Evolutionary conservation across 2,113 vertebrate species (phyloP), one percentile per base, ranked within the genome.

Genomic region (Glaucidium brasilianum): DNA sequence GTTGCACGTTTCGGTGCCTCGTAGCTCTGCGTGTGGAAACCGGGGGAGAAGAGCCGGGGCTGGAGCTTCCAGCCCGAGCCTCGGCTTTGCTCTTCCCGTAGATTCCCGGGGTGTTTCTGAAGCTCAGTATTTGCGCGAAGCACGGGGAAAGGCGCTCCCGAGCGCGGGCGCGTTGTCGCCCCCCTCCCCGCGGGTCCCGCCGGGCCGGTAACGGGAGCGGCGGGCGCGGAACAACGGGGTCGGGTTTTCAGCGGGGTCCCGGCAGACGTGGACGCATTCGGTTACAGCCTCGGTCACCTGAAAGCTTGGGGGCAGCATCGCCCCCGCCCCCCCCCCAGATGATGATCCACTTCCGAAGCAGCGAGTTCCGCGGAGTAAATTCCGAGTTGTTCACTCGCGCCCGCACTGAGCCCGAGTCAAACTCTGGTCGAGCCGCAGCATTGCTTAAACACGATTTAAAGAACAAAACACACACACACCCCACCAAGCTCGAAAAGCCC

Each of bases 1-100:
- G 0, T 19, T 1, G 32, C 58, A 16, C 8, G 2, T 34, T 67
- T 21, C 5, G 3, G 35, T 35, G 34, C 21, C 10, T 49, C 1
- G 67, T 3, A 23, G 49, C 59, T 72, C n/a, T 14, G 12, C 34
- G 0, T 1, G 20, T 5, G 20, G 15, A 56, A 72, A 63, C 43
- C 3, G 50, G 19, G 10, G n/a, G 8, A 8, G 81, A 34, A 7
- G 11, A 22, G n/a, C 3, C n/a, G 23, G 39, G 2, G 18, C 14
- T 3, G 62, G 52, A 41, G 25, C 19, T 76, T 12, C 52, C 2
- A 12, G 37, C 41, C 43, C 20, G 13, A 34, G 12, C 10, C 43
- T 21, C 23, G 10, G 20, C 1, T 77, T 62, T 59, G 39, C 23
- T 59, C 34, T 67, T 39, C 32, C 67, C 16, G 1, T 6, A 16